Conservation (phyloP, 2,113 vertebrate genomes). For the Turnix velox region DNA sequence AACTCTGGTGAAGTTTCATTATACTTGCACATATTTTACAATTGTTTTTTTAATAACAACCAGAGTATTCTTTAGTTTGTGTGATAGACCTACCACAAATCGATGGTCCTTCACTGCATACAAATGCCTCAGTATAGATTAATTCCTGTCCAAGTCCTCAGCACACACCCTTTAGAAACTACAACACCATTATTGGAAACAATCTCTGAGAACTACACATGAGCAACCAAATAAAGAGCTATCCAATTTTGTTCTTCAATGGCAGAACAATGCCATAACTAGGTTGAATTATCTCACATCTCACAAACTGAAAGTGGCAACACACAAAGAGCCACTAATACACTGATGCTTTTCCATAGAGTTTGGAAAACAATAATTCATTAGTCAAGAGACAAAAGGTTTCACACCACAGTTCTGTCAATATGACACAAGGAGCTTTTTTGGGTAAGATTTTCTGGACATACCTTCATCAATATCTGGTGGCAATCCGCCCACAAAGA, state of each 20-base stretch:
- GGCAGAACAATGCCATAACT: neutral
- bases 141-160: neutral
- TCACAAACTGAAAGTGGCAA: neutral
- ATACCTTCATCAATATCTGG: slow-evolving; percentile 98
- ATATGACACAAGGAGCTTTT: neutral
- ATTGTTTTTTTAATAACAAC: neutral
- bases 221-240: neutral
- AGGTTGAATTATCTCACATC: neutral
- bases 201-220: neutral
- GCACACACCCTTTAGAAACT: neutral
- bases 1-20: neutral
- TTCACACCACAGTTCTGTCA: neutral
- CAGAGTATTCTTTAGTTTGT: neutral
- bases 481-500: slow-evolving; percentile 95
- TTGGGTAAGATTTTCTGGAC: neutral
- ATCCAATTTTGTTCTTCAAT: neutral
- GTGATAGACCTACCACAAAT: neutral
- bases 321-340: neutral
- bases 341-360: neutral
- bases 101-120: neutral
- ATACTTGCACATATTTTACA: neutral
- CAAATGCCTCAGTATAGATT: neutral
- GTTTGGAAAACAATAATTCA: neutral
- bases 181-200: neutral
- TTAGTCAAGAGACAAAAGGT: neutral